phyloP scores from a whole-genome alignment of 2,113 vertebrate species.

The Dicaeum eximium region DNA sequence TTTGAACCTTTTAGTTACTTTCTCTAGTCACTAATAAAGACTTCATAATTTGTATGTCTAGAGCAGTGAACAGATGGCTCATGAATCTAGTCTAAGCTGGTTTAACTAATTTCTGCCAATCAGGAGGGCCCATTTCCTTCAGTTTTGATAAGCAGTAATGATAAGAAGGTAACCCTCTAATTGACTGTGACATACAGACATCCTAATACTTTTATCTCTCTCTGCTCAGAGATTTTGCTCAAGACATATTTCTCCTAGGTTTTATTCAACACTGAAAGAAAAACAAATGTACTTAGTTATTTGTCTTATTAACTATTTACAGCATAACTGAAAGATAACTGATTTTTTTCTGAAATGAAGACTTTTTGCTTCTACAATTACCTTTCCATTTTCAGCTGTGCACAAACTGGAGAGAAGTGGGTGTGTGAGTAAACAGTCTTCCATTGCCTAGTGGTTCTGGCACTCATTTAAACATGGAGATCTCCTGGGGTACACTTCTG shows the following conservation, averaged over 20 bases:
- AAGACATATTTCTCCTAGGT: not conserved
- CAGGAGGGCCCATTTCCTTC: not conserved
- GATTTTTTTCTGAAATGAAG: not conserved
- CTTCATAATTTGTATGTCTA: not conserved
- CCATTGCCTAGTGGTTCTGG: not conserved
- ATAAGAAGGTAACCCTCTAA: conserved; percentile 44
- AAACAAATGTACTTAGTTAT: not conserved
- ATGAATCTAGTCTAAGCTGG: not conserved
- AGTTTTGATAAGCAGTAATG: conserved; percentile 33
- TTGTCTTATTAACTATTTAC: not conserved
- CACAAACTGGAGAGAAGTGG: not conserved
- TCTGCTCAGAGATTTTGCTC: not conserved
- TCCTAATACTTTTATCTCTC: conserved; percentile 48
- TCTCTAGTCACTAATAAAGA: not conserved
- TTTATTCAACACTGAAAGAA: not conserved
- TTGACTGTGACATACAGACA: conserved; percentile 27
- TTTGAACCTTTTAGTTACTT: not conserved
- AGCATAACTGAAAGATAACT: not conserved
- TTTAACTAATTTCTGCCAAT: conserved; percentile 48
- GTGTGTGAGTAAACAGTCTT: not conserved
- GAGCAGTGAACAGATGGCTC: conserved; percentile 1
- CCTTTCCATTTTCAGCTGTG: not conserved
- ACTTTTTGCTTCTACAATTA: not conserved
- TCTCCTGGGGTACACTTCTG: not conserved
- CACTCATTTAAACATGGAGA: not conserved